Evolutionary conservation across 2,888 invertebrate species (phyloP).

Genomic region (Abscondita cerata): DNA sequence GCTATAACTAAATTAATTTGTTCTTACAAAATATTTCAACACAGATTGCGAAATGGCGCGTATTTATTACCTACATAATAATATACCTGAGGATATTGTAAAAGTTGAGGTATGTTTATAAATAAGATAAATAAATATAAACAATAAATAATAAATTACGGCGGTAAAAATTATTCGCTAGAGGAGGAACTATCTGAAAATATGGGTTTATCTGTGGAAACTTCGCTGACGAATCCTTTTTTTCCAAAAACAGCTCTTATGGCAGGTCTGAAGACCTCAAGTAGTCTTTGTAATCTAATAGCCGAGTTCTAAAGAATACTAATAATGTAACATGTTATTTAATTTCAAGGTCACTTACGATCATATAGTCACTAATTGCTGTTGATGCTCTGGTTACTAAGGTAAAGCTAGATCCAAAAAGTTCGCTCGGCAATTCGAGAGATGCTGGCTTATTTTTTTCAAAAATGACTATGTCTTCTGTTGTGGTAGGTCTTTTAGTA

Average conservation of each 20-base stretch:
- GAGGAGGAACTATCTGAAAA: conserved; percentile 46
- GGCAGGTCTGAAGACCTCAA: conserved; percentile 77
- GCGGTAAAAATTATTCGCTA: neutral
- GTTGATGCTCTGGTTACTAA: conserved; percentile 72
- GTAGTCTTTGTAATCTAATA: conserved; percentile 73
- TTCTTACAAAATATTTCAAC: too few relatives aligned
- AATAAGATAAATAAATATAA: too few relatives aligned
- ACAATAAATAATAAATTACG: too few relatives aligned
- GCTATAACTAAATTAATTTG: too few relatives aligned
- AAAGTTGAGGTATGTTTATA: too few relatives aligned
- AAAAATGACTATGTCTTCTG: conserved; percentile 66
- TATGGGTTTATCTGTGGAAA: conserved; percentile 60
- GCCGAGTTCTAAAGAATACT: conserved; percentile 74
- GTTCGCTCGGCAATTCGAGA: conserved; percentile 69
- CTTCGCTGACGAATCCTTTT: conserved; percentile 71
- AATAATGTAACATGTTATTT: neutral
- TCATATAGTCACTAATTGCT: conserved; percentile 69
- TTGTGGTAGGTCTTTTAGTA: conserved; percentile 56
- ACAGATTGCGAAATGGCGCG: too few relatives aligned
- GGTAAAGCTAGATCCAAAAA: conserved; percentile 73
- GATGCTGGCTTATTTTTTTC: conserved; percentile 70
- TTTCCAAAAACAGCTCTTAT: conserved; percentile 76
- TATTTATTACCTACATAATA: too few relatives aligned
- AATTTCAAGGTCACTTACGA: conserved; percentile 62
- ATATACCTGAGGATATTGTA: too few relatives aligned